Evolutionary conservation across 2,888 invertebrate genomes (phyloP), one percentile per base, ranked within the genome.

Genomic region (Pollenia amentaria): DNA sequence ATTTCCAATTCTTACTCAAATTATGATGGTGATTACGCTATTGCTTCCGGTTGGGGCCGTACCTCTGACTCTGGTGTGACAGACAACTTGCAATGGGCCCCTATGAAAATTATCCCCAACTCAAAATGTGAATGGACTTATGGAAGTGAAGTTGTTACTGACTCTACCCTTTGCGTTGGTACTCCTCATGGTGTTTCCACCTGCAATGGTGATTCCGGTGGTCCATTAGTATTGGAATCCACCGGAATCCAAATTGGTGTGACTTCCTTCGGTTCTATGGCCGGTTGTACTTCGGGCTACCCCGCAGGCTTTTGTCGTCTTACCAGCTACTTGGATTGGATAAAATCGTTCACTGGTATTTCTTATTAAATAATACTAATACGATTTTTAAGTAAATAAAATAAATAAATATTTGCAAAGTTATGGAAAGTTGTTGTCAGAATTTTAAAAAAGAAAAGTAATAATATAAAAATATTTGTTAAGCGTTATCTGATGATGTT

Each of bases 171-270:
- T 21, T 21, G 21, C 21, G 1, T 1, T 21, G 21, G 2, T 21
- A 21, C 21, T 21, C 21, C 21, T 2, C 2, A 2, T 21, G 21
- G 21, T 21, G 21, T 21, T 21, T 21, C 21, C 60, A 91, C 90
- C 70, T 92, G 92, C 89, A 89, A 90, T 51, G 92, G 93, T 57
- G 92, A 92, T 87, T 93, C 93, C 18, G 92, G 92, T 38, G 92
- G 93, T 64, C 92, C 93, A 83, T 88, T 92, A 87, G 89, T 90
- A 3, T 65, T 88, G 10, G 11, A 55, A 1, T 62, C 60, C 6
- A 40, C 0, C 21, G 72, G 76, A 3, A n/a, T 84, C 0, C 89
- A 89, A 82, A 42, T 92, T 67, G 92, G 93, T 86, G 40, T 90
- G 16, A 90, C 91, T 48, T 92, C 93, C 1, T 92, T 91, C 84